Base-by-base conservation (phyloP, 2,888 invertebrate species). In the Caenorhabditis zanzibari region DNA sequence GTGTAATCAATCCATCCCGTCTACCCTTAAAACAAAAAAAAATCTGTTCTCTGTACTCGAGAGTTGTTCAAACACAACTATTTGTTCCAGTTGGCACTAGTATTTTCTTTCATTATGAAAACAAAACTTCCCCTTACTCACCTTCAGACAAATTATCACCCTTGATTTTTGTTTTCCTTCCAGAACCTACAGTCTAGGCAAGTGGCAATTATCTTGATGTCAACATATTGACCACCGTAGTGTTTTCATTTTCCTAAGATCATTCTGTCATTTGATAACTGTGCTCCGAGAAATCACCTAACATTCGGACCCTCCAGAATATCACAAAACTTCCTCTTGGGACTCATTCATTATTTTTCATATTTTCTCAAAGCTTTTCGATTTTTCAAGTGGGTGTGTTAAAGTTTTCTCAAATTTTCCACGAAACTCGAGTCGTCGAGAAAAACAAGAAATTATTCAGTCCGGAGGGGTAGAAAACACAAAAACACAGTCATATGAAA, bases 31-130 rank as follows among this genome's bases (percentile, higher is more conserved):
- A 47, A 64, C 47, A 64, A 64, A 44, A 44, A n/a, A n/a, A 59
- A 61, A 28, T 59, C 28, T 47, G 59, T 59, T 47, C 72, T 71
- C 71, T 49, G 56, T 58, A 38, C 61, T 61, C 32, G 35, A 76
- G 68, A 68, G 76, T 59, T 76, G 76, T 76, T 38, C 44, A 76
- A 76, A 69, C 76, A 76, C 32, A 22, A 24, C 56, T 59, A 64
- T 58, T 75, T 75, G 35, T 41, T 71, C 71, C 56, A 58, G 44
- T 28, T 58, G 44, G 19, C 58, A 58, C 44, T 58, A 24, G 41
- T 24, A 41, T n/a, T 58, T 32, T 47, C 19, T 10, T 24, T 12
- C 10, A 38, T 38, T 38, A 22, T 28, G 28, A 49, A 49, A 52
- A 66, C 7, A 66, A 35, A 49, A 44, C 32, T 73, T 73, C 24